phyloP scores from a whole-genome alignment of 2,113 vertebrate genomes.

The Epinephelus fuscoguttatus region DNA sequence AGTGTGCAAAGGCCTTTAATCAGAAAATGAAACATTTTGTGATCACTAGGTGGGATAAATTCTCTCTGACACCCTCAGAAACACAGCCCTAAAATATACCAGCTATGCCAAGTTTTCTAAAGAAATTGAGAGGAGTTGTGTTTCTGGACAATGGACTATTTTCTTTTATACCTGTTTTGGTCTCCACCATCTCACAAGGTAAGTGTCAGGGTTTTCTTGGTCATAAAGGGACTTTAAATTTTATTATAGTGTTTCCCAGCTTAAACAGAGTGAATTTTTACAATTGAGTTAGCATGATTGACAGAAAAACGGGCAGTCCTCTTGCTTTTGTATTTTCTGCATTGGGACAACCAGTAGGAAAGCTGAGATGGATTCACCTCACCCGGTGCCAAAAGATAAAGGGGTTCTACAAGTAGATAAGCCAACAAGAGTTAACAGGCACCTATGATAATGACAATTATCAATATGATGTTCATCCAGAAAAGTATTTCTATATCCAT shows the following conservation, averaged over 20 bases:
- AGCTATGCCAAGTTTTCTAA: too few relatives aligned
- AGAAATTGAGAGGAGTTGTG: neutral
- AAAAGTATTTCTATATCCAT: neutral
- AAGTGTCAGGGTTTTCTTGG: neutral
- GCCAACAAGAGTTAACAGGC: constrained; percentile 21
- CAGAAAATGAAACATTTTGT: neutral
- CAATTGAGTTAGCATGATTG: neutral
- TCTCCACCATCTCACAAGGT: neutral
- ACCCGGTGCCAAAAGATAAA: neutral
- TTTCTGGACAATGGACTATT: neutral
- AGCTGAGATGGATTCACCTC: neutral
- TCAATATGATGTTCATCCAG: neutral
- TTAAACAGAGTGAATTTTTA: neutral
- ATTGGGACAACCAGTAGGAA: neutral
- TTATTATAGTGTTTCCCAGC: neutral
- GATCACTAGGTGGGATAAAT: constrained; percentile 1
- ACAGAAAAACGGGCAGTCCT: neutral
- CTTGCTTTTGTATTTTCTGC: neutral
- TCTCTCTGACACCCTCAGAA: neutral
- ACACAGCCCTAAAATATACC: neutral
- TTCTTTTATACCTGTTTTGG: constrained; percentile 4
- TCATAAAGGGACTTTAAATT: neutral
- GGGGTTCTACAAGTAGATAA: neutral
- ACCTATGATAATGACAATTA: constrained; percentile 41
- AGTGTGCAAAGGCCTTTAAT: too few relatives aligned